Evolutionary conservation across 1,140 invertebrate genomes (phyloP), one percentile per base, ranked within the genome.

Genomic region (Ceratitis capitata): DNA sequence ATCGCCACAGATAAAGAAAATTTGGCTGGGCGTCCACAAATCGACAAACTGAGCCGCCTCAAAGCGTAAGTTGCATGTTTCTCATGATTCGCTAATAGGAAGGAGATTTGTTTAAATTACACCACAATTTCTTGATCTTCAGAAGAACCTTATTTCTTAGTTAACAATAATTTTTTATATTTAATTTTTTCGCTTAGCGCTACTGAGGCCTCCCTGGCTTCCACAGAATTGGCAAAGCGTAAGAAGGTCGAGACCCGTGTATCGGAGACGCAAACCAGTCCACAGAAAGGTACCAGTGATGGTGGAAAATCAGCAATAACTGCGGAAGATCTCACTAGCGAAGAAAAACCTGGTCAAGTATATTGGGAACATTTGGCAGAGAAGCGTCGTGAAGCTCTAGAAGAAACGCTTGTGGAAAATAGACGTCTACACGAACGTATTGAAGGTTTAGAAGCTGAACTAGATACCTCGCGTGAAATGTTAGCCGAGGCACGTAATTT

Each of bases 321-420:
- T 26, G 90, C 87, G 0, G 89, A 91, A 19, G 94, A 95, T 89
- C 88, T 95, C 51, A 94, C 93, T n/a, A 93, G 92, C 6, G 92
- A 93, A 87, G 91, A 91, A 88, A 92, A 93, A 45, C 94, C 94
- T 0, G 94, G 94, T 87, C 93, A 93, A 87, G 92, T 93, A 86
- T 95, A 95, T 87, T 95, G 94, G 94, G 92, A 94, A 90, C 89
- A 93, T 47, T 86, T 95, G 16, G 94, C 95, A 14, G 95, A 95
- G 90, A 93, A 93, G 84, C 93, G 94, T 53, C 91, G 93, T 58
- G 88, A 93, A 85, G 94, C 94, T 3, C 88, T 95, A 10, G 92
- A 95, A 69, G 92, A 94, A 82, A 92, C 94, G 10, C 92, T 95
- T 9, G 91, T 92, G 47, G 94, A 95, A 90, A 95, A 95, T 89